phyloP scores from a whole-genome alignment of 2,797 vertebrate genomes.

The Smutsia temminckii region DNA sequence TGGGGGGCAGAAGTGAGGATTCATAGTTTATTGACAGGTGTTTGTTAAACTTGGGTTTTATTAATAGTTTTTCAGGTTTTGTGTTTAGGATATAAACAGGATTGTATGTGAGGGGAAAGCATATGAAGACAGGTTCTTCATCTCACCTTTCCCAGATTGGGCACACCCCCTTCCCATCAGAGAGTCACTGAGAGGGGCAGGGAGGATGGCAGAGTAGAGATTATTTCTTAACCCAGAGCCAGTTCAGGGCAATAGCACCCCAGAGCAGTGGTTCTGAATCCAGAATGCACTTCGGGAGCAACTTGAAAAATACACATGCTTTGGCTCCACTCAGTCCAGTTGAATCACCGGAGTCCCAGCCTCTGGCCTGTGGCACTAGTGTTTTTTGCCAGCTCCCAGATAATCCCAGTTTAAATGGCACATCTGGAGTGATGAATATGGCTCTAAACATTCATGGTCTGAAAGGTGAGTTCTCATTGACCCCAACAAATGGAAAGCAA shows the following conservation, averaged over 20 bases:
- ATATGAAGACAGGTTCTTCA: background rate
- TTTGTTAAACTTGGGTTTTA: background rate
- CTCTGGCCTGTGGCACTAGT: background rate
- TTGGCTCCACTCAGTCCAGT: background rate
- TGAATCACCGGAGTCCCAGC: background rate
- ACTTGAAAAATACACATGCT: background rate
- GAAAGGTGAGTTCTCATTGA: background rate
- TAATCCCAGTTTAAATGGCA: background rate
- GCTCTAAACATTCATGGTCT: background rate
- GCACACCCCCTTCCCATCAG: background rate
- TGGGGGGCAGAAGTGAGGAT: background rate
- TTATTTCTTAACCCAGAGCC: background rate
- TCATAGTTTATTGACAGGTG: background rate
- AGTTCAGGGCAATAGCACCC: background rate
- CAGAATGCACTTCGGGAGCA: background rate
- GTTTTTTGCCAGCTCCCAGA: background rate
- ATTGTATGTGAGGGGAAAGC: background rate
- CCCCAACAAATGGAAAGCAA: background rate
- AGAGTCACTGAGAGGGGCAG: accelerated
- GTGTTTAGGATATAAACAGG: background rate
- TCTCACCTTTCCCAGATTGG: background rate
- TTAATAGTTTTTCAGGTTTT: background rate
- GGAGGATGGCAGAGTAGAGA: background rate
- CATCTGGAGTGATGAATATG: background rate
- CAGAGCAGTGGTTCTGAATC: background rate